A percentile compares a stretch with the other conserved stretches of the same genome.
Evolutionary conservation across 1,140 invertebrate genomes (phyloP).

Genomic region (Potamilus streckersoni): DNA sequence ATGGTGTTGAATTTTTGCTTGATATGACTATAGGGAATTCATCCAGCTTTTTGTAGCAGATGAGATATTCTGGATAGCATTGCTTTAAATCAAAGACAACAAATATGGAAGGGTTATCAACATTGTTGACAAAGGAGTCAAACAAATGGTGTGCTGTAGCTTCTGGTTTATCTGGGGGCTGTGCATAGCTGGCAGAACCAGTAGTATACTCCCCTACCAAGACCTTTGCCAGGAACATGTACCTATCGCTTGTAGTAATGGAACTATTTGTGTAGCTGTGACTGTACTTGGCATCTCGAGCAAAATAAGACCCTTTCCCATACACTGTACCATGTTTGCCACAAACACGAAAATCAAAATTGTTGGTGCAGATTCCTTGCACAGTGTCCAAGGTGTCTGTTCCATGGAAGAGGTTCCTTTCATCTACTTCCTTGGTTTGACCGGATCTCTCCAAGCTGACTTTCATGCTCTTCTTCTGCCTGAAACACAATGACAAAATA

Average conservation of each 20-base stretch:
- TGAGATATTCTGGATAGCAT: conserved; percentile 59
- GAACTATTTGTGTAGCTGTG: conserved; percentile 37
- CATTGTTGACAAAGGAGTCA: conserved; percentile 57
- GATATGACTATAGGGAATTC: neutral
- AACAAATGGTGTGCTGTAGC: conserved; percentile 41
- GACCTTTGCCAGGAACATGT: conserved; percentile 53
- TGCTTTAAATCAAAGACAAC: conserved; percentile 56
- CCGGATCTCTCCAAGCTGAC: conserved; percentile 26
- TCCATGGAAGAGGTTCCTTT: conserved; percentile 49
- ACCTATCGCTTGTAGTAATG: conserved; percentile 5
- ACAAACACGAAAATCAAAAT: conserved; percentile 49
- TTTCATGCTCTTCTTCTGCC: conserved; percentile 39
- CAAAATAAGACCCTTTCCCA: conserved; percentile 61
- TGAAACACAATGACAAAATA: conserved; percentile 10
- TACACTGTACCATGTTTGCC: conserved; percentile 49
- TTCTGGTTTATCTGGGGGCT: conserved; percentile 42
- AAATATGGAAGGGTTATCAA: conserved; percentile 49
- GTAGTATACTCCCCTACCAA: conserved; percentile 48
- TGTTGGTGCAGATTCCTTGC: conserved; percentile 44
- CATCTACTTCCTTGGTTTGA: conserved; percentile 17
- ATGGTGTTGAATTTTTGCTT: too few species aligned
- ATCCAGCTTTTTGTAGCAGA: conserved; percentile 36
- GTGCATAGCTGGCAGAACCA: conserved; percentile 37
- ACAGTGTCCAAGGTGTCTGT: conserved; percentile 40
- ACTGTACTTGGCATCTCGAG: conserved; percentile 46